phyloP scores from a whole-genome alignment of 2,888 invertebrate genomes.

The Hartigia nigra region DNA sequence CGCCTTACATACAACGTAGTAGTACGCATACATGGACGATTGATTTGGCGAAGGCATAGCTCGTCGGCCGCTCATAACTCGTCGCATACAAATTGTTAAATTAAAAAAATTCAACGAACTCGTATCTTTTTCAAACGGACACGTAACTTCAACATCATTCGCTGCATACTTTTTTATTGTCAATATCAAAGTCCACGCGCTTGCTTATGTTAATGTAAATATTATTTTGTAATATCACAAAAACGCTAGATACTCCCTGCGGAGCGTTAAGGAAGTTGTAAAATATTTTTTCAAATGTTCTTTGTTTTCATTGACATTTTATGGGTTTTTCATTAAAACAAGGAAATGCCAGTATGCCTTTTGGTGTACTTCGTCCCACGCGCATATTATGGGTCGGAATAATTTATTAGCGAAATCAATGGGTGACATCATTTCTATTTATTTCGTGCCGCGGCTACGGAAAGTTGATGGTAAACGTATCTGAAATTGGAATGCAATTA shows the following conservation, averaged over 20 bases:
- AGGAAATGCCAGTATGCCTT: neutral
- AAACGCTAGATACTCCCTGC: neutral
- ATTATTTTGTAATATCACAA: neutral
- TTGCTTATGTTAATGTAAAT: neutral
- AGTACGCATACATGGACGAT: neutral
- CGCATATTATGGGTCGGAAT: conserved; percentile 17
- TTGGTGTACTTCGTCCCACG: neutral
- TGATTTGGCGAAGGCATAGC: conserved; percentile 7
- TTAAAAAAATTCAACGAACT: conserved; percentile 7
- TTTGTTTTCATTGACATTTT: neutral
- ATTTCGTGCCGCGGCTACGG: conserved; percentile 16
- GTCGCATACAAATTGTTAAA: conserved; percentile 8
- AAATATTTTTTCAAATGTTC: neutral
- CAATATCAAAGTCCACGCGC: neutral
- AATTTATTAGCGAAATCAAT: conserved; percentile 32
- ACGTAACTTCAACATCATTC: neutral
- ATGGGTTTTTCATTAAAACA: neutral
- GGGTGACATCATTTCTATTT: conserved; percentile 27
- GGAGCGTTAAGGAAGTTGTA: neutral
- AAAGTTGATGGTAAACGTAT: conserved; percentile 11
- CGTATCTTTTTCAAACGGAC: neutral
- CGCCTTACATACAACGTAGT: neutral
- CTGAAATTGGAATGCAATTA: conserved; percentile 45
- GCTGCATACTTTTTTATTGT: neutral
- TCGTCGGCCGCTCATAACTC: conserved; percentile 7